Evolutionary conservation across 2,888 invertebrate genomes (phyloP), one percentile per base, ranked within the genome.

Genomic region (Morpho achilles): DNA sequence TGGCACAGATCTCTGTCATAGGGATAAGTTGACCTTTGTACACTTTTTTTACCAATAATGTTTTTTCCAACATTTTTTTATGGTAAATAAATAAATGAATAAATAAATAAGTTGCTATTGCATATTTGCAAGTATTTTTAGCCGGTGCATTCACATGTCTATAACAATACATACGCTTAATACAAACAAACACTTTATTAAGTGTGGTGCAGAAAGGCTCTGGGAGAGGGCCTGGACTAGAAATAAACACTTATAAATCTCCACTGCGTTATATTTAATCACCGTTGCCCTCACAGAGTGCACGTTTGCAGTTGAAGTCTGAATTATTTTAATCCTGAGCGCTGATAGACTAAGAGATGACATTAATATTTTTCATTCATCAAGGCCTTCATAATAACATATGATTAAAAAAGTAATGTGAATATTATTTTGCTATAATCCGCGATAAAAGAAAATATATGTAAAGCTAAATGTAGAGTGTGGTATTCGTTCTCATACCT

Each of bases 231-330:
- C 73, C 67, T 68, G 68, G 68, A 72, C 76, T 76, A 75, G 82
- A 80, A 86, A 85, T 87, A 86, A 86, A 82, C 85, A 83, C 87
- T 80, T 87, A 87, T 89, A 89, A 88, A 89, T 89, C 87, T 87
- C 75, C 66, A 68, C 68, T 74, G 76, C 77, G 80, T 84, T 82
- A 82, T 82, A 87, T 89, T 88, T 88, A 88, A 88, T 88, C 86
- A 87, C 81, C 74, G 64, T 71, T 76, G 80, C 76, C 77, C 82
- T 81, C 81, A 79, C 80, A 79, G 79, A 79, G 77, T 71, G 83
- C 82, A 82, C 82, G 82, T 80, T 84, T 78, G 80, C 76, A 84
- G 77, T 79, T 79, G 77, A 80, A 82, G 71, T 70, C 75, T 81
- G 82, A 82, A 84, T 85, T 82, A 84, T 85, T 84, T 85, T 82